Evolutionary conservation across 2,888 invertebrate species (phyloP).

Genomic region (Willowsia nigromaculata): DNA sequence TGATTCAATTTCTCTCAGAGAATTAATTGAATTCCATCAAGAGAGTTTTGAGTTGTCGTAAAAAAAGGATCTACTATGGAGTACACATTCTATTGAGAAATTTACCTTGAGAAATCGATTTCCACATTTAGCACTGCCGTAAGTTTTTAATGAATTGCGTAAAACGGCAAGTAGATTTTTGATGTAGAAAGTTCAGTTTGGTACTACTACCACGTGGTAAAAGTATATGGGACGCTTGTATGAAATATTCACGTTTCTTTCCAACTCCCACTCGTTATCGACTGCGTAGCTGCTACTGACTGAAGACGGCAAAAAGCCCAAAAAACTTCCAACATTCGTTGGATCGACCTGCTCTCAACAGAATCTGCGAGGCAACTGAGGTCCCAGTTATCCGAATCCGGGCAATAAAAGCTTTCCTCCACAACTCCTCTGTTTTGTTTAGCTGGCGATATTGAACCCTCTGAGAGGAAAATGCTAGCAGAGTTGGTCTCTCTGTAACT

Average conservation of each 20-base stretch:
- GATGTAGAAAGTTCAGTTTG: neutral
- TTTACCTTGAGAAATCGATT: conserved; percentile 45
- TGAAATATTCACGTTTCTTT: conserved; percentile 5
- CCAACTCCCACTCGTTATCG: too few relatives aligned
- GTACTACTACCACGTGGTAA: neutral
- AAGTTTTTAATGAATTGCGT: conserved; percentile 50
- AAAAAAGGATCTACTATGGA: conserved; percentile 12
- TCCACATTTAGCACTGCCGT: neutral
- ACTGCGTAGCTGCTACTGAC: too few relatives aligned
- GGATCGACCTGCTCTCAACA: conserved; percentile 33
- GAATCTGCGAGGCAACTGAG: conserved; percentile 50
- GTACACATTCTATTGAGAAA: conserved; percentile 8
- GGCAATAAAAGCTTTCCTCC: conserved; percentile 35
- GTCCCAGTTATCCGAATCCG: conserved; percentile 21
- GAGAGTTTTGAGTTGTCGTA: conserved; percentile 22
- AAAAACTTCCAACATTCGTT: neutral
- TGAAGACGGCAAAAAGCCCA: neutral
- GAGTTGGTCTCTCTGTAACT: neutral
- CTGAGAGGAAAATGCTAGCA: neutral
- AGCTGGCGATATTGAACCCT: neutral
- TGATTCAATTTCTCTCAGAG: conserved; percentile 49
- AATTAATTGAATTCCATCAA: conserved; percentile 55
- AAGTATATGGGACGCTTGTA: conserved; percentile 18
- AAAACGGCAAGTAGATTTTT: conserved; percentile 29
- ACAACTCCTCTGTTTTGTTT: neutral